Base-by-base conservation (phyloP, 2,113 vertebrate genomes). In the Rattus rattus region DNA sequence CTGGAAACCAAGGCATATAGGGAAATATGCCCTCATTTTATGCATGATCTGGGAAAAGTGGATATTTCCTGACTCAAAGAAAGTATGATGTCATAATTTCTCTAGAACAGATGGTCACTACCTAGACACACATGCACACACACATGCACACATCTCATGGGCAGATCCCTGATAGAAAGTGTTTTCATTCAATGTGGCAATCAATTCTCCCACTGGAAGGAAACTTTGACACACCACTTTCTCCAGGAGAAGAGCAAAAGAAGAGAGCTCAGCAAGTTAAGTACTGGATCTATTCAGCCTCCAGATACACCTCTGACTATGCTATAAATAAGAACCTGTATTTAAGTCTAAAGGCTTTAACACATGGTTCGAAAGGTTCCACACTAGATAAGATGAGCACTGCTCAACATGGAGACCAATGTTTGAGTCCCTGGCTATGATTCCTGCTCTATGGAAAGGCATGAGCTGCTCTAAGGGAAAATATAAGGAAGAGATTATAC, bases 341-440 rank as follows among this genome's bases (percentile, higher is more conserved):
- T 9, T 72, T 47, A 36, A 91, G 63, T 88, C 85, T 63, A 22
- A 90, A 39, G 13, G 79, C 93, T 81, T 67, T 80, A 77, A 70
- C 19, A 7, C 9, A 54, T 6, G 47, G n/a, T 91, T 67, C 52
- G 49, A 30, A 36, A 0, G 3, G 30, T 28, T 77, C n/a, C 63
- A 52, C 4, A 2, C 36, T 54, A 91, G 17, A 83, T 0, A 28
- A 11, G 47, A 65, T 10, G 14, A 30, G 59, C 86, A 83, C 26
- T 28, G 30, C 36, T 81, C 70, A 72, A n/a, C 36, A 61, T 59
- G 20, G 52, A n/a, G 30, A 56, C 47, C 2, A 39, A 8, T 28
- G 20, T 0, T 39, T 28, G 20, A 14, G 52, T 94, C 36, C 70
- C 70, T 11, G 30, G 49, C 52, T 73, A 9, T 11, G 4, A n/a